These are phyloP conservation scores for Drosophila lacertosa DNA, from an alignment of 1,140 invertebrate genomes.

Conservation along the genomic window DNA sequence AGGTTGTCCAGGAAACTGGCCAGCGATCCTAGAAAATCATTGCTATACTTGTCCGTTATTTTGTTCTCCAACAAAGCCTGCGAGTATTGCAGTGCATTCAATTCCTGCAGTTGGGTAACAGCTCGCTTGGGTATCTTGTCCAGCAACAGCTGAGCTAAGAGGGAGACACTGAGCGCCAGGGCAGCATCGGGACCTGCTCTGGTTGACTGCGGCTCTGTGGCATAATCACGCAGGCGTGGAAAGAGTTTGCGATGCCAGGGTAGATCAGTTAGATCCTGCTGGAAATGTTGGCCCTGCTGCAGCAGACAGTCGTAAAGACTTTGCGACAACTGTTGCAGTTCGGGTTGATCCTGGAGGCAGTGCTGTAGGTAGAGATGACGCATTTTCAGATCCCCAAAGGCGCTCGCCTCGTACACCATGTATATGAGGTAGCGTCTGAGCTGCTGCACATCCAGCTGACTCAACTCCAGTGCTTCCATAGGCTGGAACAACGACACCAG, in stretches of 20 bases:
- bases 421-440: constrained; percentile 44
- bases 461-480: constrained; percentile 38
- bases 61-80: constrained; percentile 53
- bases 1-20: constrained; percentile 49
- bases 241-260: constrained; percentile 78
- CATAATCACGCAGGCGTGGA: constrained; percentile 72
- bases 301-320: constrained; percentile 32
- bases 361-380: constrained; percentile 63
- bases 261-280: constrained; percentile 21
- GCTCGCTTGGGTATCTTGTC: constrained; percentile 31
- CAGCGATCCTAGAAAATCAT: constrained; percentile 58
- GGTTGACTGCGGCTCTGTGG: background rate
- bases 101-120: constrained; percentile 28
- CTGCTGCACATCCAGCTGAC: constrained; percentile 37
- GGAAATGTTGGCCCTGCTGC: background rate
- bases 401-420: constrained; percentile 66
- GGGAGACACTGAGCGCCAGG: constrained; percentile 51
- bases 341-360: constrained; percentile 27
- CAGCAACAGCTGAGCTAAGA: constrained; percentile 57
- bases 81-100: constrained; percentile 71
- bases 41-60: constrained; percentile 62
- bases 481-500: constrained; percentile 32
- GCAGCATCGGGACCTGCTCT: constrained; percentile 13
- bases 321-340: constrained; percentile 26
- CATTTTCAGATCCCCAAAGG: constrained; percentile 56